Base-by-base conservation (phyloP, 2,113 vertebrate genomes). In the Aplodontia rufa region DNA sequence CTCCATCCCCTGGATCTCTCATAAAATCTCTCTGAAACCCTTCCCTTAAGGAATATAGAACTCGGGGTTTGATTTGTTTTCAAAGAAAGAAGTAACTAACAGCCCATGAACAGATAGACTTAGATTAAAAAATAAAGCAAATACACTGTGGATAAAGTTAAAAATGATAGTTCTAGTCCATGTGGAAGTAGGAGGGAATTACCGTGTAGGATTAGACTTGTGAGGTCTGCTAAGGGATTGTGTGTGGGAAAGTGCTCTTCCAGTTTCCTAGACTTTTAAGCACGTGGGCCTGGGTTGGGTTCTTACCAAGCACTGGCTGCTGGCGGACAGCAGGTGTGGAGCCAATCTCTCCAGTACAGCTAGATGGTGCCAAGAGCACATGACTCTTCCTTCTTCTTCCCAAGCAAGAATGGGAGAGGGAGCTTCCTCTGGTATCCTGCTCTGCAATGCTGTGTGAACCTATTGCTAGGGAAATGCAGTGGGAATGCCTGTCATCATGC, bases 11-110 rank as follows among this genome's bases (percentile, higher is more conserved):
- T n/a, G n/a, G n/a, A n/a, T n/a, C n/a, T n/a, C n/a, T n/a, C 19
- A 47, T 68, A 42, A 75, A 72, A 72, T 84, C 40, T 26, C 12
- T 79, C 42, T 53, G 42, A 93, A 74, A 87, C 26, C 82, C 68
- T 75, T 55, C 32, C 55, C 13, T 83, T 95, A 42, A 69, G 42
- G 42, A 89, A 62, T 74, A 12, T 47, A 14, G n/a, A 91, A 71
- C 10, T 90, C 17, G 22, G 55, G 10, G 76, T 93, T 32, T 74
- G n/a, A 92, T 93, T 64, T 92, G 49, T 87, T 49, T 80, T 92
- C 58, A 90, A 90, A 74, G 81, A 71, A 79, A 86, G 45, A 2
- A 45, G 5, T 60, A 78, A 75, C 76, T 76, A 87, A 55, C 3
- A 85, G 4, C 5, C 47, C 68, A 8, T 58, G 64, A 62, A 1